phyloP scores from a whole-genome alignment of 2,113 vertebrate species.

The Odontesthes bonariensis region DNA sequence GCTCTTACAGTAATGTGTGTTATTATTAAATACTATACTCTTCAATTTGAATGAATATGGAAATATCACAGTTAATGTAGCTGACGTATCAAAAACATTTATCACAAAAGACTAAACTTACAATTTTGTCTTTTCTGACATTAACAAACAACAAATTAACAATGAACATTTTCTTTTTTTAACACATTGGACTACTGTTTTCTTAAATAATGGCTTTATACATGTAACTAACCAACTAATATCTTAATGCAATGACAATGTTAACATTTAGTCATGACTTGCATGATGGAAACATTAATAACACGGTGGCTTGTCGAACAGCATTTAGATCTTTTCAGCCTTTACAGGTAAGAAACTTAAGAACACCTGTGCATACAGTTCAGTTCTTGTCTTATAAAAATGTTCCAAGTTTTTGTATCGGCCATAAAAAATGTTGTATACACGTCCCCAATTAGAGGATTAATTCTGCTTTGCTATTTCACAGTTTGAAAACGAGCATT shows the following conservation, averaged over 20 bases:
- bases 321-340: constrained; percentile 82
- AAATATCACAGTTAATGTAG: constrained; percentile 37
- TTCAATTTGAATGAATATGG: constrained; percentile 30
- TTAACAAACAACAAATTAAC: constrained; percentile 58
- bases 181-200: constrained; percentile 57
- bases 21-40: constrained; percentile 26
- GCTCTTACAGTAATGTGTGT: constrained; percentile 67
- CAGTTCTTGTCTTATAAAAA: constrained; percentile 85
- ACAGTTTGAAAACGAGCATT: constrained; percentile 87
- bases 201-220: constrained; percentile 28
- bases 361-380: constrained; percentile 88
- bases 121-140: constrained; percentile 52
- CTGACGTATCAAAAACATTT: constrained; percentile 53
- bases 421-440: constrained; percentile 93
- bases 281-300: constrained; percentile 29
- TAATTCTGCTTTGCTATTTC: constrained; percentile 72
- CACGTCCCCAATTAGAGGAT: constrained; percentile 81
- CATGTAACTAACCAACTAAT: constrained; percentile 50
- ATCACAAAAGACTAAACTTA: constrained; percentile 62
- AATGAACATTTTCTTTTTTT: constrained; percentile 46
- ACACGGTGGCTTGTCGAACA: constrained; percentile 68
- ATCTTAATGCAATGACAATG: constrained; percentile 39
- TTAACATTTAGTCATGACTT: constrained; percentile 54
- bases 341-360: constrained; percentile 87
- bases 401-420: constrained; percentile 85